These are phyloP conservation scores for Halesus radiatus DNA, from an alignment of 1,140 invertebrate genomes.

Conservation along the genomic window DNA sequence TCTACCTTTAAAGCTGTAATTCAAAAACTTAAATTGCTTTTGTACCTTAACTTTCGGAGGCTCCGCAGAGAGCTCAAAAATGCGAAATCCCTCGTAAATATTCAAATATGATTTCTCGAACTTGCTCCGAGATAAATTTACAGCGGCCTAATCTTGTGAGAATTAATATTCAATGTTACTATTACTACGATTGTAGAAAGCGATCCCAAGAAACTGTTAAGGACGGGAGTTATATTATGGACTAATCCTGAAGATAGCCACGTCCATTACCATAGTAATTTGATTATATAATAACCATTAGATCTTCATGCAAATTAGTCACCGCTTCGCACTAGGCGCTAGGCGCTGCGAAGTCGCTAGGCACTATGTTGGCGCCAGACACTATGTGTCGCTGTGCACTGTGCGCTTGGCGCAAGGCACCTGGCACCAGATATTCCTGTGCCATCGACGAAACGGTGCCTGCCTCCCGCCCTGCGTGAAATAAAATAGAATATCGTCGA, in stretches of 20 bases:
- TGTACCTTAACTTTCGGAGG: constrained; percentile 21
- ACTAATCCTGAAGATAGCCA: constrained; percentile 50
- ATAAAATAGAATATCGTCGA: not conserved
- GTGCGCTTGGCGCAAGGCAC: no score
- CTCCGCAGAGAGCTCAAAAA: constrained; percentile 28
- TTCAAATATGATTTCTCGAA: constrained; percentile 31
- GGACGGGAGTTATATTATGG: constrained; percentile 3
- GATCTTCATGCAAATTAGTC: constrained; percentile 57
- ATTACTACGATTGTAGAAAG: constrained; percentile 36
- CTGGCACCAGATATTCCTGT: no score
- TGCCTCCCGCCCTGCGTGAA: not conserved
- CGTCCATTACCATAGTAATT: constrained; percentile 57
- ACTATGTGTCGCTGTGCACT: not conserved
- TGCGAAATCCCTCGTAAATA: constrained; percentile 32
- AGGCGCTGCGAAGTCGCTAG: not conserved
- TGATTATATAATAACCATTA: constrained; percentile 58
- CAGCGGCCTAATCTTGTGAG: constrained; percentile 25
- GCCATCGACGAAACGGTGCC: not conserved
- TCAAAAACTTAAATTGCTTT: constrained; percentile 38
- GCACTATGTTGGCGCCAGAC: not conserved
- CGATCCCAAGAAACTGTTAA: constrained; percentile 39
- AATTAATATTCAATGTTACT: constrained; percentile 39
- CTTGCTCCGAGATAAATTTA: constrained; percentile 31
- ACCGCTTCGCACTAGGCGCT: constrained; percentile 24
- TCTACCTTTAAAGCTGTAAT: constrained; percentile 29